Base-by-base conservation (phyloP, 2,113 vertebrate species). In the Rhynchopsitta pachyrhyncha region DNA sequence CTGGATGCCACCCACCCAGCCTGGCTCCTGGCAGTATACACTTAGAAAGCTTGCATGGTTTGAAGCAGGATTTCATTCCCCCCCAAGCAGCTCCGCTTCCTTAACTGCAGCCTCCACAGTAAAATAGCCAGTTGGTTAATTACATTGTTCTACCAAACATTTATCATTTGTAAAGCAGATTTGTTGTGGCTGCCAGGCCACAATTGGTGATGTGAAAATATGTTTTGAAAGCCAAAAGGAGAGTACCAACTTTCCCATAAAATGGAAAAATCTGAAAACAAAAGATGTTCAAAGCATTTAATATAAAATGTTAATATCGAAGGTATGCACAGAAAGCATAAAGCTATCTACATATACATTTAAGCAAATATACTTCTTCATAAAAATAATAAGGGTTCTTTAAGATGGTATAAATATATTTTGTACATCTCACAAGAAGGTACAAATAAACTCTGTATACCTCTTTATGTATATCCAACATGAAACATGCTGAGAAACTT, bases 1-100 rank as follows among this genome's bases (percentile, higher is more conserved):
- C n/a, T 25, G 22, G 31, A 25, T 73, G 35, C 41, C 57, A 20
- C 71, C 31, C 50, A 35, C 42, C 7, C 17, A 47, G 35, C 42
- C 47, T 2, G 1, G n/a, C 27, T 55, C 25, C 25, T 12, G 19
- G 13, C 66, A 47, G 33, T 22, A 1, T 4, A 3, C 1, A 1
- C 57, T 23, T 39, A 17, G 69, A 81, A 39, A 86, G 28, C 42
- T 29, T 5, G 3, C n/a, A 31, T n/a, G n/a, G 37, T 57, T 28
- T 20, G 24, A 44, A 73, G 63, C 22, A 64, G 69, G 49, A 68
- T 84, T 49, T 14, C 47, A 60, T 60, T 57, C 29, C 19, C n/a
- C n/a, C 60, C 28, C n/a, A 55, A 37, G 70, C 66, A 88, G 33
- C 69, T 75, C 52, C 23, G 4, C 5, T 59, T 50, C 78, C 62